Percentiles rank a stretch among this genome's conserved stretches.
Conservation (phyloP, 2,888 invertebrate genomes). For the Lepetodrilus schrolli region DNA sequence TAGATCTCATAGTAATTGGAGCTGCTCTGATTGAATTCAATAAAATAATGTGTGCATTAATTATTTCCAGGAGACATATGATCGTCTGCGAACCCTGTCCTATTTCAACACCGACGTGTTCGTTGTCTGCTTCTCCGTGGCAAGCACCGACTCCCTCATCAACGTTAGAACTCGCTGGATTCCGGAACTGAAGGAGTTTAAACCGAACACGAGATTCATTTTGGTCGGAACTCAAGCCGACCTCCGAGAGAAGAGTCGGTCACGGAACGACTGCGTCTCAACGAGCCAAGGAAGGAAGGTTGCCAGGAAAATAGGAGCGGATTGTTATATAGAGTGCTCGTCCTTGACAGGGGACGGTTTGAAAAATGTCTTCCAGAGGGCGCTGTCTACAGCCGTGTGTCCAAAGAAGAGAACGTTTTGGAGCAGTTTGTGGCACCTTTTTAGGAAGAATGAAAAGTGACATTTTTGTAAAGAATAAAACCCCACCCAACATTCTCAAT, state of each 20-base stretch:
- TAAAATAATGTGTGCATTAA: no score
- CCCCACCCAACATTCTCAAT: neutral
- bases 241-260: conserved; percentile 41
- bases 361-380: conserved; percentile 54
- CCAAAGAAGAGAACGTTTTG: conserved; percentile 55
- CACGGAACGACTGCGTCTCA: conserved; percentile 8
- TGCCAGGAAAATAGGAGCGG: conserved; percentile 42
- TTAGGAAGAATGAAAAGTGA: conserved; percentile 36
- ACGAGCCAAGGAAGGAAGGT: conserved; percentile 42
- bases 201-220: conserved; percentile 62
- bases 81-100: conserved; percentile 61
- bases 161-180: conserved; percentile 65
- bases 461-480: neutral
- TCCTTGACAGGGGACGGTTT: conserved; percentile 48
- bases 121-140: conserved; percentile 65
- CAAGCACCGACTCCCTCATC: conserved; percentile 58
- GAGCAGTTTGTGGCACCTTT: conserved; percentile 51
- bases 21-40: no score
- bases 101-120: conserved; percentile 69
- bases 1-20: no score
- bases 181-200: conserved; percentile 62
- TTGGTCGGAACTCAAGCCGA: conserved; percentile 68
- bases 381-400: conserved; percentile 45
- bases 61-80: conserved; percentile 65
- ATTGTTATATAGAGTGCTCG: conserved; percentile 50